Evolutionary conservation across 2,888 invertebrate genomes (phyloP).

Genomic region (Clitarchus hookeri): DNA sequence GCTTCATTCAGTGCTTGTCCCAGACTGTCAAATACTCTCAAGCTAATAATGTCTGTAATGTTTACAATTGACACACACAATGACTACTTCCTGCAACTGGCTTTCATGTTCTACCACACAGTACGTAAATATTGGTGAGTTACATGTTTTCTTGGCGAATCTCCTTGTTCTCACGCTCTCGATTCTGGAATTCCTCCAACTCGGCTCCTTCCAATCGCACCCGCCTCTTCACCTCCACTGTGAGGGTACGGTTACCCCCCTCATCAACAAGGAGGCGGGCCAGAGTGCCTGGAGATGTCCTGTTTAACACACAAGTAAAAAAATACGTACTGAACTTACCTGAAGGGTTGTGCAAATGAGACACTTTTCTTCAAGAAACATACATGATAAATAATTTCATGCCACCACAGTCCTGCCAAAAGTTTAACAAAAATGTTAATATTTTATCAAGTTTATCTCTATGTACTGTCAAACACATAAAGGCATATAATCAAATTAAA

Average conservation of each 20-base stretch:
- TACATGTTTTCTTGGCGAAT: slow-evolving; percentile 45
- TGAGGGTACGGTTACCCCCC: slow-evolving; percentile 72
- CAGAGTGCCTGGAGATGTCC: slow-evolving; percentile 80
- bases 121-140: slow-evolving; percentile 44
- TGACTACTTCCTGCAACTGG: too few species aligned
- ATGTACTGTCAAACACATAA: too few species aligned
- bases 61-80: too few species aligned
- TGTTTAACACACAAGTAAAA: slow-evolving; percentile 48
- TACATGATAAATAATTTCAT: too few species aligned
- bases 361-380: too few species aligned
- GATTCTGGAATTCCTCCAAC: slow-evolving; percentile 73
- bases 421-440: too few species aligned
- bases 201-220: slow-evolving; percentile 78
- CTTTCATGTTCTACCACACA: background rate
- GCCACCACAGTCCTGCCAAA: too few species aligned
- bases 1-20: too few species aligned
- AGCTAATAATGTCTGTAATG: too few species aligned
- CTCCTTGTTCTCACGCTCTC: slow-evolving; percentile 59
- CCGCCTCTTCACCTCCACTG: slow-evolving; percentile 70
- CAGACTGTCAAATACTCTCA: too few species aligned
- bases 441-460: too few species aligned
- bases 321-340: background rate
- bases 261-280: slow-evolving; percentile 79
- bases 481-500: too few species aligned
- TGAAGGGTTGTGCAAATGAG: background rate